These are phyloP conservation scores for Creontiades dilutus DNA, from an alignment of 2,888 invertebrate species.

Conservation along the genomic window DNA sequence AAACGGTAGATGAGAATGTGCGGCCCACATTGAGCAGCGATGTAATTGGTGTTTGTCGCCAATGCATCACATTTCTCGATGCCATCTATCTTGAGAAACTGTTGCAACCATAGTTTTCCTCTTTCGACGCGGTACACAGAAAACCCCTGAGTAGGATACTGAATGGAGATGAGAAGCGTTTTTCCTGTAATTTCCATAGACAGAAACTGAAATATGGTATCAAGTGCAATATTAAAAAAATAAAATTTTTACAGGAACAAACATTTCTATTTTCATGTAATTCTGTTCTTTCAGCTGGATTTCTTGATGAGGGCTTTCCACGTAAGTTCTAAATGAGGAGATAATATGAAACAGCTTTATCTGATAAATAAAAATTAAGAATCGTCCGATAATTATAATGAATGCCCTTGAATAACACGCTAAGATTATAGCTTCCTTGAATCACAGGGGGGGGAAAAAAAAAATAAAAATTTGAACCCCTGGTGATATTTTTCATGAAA, in stretches of 20 bases:
- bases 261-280: too few species aligned
- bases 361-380: too few species aligned
- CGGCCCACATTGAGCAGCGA: not conserved
- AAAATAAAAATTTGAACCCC: too few species aligned
- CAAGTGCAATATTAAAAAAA: not conserved
- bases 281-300: not conserved
- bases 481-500: too few species aligned
- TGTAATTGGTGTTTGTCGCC: constrained; percentile 50
- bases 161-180: not conserved
- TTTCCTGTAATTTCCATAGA: constrained; percentile 9
- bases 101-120: constrained; percentile 30
- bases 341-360: too few species aligned
- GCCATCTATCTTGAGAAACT: constrained; percentile 8
- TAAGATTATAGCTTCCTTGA: too few species aligned
- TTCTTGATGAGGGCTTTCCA: too few species aligned
- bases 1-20: constrained; percentile 40
- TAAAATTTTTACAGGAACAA: not conserved
- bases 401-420: too few species aligned
- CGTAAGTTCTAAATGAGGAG: too few species aligned
- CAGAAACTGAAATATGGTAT: too few species aligned
- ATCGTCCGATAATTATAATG: too few species aligned
- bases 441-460: too few species aligned
- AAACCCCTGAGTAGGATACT: constrained; percentile 25
- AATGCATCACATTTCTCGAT: constrained; percentile 6
- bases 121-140: constrained; percentile 53